phyloP scores from a whole-genome alignment of 2,888 invertebrate species.

The Druceiella hillmani region DNA sequence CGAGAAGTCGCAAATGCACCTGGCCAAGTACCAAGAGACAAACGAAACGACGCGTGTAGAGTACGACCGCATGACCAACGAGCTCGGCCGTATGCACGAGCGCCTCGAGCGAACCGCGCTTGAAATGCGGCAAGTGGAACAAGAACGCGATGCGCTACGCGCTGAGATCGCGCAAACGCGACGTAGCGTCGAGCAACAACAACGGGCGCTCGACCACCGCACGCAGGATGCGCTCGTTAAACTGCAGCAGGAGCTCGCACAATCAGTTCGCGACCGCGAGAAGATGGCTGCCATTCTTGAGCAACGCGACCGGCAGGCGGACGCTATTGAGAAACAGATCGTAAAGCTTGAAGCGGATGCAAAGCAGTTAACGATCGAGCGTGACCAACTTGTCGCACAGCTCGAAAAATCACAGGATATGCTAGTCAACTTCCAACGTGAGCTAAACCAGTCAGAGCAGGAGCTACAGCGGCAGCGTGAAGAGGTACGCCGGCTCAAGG shows the following conservation, averaged over 20 bases:
- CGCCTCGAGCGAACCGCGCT: slow-evolving; percentile 67
- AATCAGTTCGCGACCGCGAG: slow-evolving; percentile 66
- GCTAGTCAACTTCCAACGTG: slow-evolving; percentile 89
- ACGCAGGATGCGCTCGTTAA: slow-evolving; percentile 68
- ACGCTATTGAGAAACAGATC: slow-evolving; percentile 80
- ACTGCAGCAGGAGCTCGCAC: slow-evolving; percentile 67
- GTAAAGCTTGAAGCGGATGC: slow-evolving; percentile 80
- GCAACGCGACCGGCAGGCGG: slow-evolving; percentile 72
- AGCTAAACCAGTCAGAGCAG: slow-evolving; percentile 76
- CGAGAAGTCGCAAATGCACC: slow-evolving; percentile 79
- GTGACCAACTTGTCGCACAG: slow-evolving; percentile 84
- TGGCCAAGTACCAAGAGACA: slow-evolving; percentile 77
- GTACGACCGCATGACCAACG: slow-evolving; percentile 78
- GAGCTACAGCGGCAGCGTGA: slow-evolving; percentile 76
- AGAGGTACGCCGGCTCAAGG: slow-evolving; percentile 69
- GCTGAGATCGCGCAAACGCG: slow-evolving; percentile 63
- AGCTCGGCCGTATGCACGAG: slow-evolving; percentile 76
- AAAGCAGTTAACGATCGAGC: slow-evolving; percentile 78
- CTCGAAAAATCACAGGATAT: slow-evolving; percentile 91
- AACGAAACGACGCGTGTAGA: slow-evolving; percentile 80
- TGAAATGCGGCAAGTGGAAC: slow-evolving; percentile 65
- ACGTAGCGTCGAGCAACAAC: slow-evolving; percentile 58
- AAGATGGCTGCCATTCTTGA: slow-evolving; percentile 74
- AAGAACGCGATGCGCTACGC: slow-evolving; percentile 67
- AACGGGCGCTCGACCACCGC: slow-evolving; percentile 59